Base-by-base conservation (phyloP, 1,140 invertebrate species). In the Stratiolaelaps scimitus region DNA sequence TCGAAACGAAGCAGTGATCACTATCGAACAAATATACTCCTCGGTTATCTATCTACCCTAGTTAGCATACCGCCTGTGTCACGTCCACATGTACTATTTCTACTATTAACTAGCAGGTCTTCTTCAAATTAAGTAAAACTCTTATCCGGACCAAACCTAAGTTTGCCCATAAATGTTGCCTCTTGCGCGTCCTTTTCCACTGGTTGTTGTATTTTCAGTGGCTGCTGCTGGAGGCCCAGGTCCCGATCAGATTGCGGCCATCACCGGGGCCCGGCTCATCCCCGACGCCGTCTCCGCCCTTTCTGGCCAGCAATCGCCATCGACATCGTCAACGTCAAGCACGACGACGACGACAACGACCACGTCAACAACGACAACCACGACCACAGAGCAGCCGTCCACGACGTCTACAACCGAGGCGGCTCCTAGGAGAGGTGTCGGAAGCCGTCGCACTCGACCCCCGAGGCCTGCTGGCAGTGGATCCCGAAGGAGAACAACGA, bases 251-350 rank as follows among this genome's bases (percentile, higher is more conserved):
- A 60, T 60, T 23, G 53, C 23, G 26, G 53, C 53, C 10, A 15
- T 26, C 13, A 20, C 53, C 17, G 53, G 53, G 20, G 53, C 53
- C 13, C 53, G 53, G 17, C 53, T 60, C 53, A 60, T 20, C 34
- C 23, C 53, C 6, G 53, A 60, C 15, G 34, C 53, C 26, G 13
- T 29, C 15, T 60, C 53, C 34, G 26, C 17, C 6, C 23, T 17
- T 15, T 60, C 53, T 60, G 26, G 34, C 15, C 15, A 19, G 7
- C 53, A 60, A 15, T 26, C 53, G 15, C 4, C 53, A 15, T 26
- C 23, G 10, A 60, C 23, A 1, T 29, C n/a, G 17, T 26, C 53
- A 34, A 60, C 53, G 1, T 29, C 53, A 6, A 23, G 19, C 19
- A 60, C 53, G 15, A 17, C 23, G 15, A 60, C 53, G 15, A 20